phyloP scores from a whole-genome alignment of 2,113 vertebrate genomes.

The Colistium nudipinnis region DNA sequence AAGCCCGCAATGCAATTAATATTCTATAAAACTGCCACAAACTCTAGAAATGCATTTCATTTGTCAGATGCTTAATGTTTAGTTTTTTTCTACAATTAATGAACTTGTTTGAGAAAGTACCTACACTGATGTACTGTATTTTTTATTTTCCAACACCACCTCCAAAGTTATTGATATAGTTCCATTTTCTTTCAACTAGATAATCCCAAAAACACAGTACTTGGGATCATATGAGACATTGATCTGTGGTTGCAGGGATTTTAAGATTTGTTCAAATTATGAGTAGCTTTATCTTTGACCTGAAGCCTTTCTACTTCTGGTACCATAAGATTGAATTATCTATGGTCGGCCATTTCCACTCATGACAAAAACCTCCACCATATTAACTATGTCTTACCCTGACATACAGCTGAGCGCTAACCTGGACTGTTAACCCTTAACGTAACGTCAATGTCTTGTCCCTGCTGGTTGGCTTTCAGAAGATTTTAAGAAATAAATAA shows the following conservation, averaged over 20 bases:
- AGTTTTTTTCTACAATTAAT: constrained; percentile 53
- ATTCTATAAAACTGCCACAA: constrained; percentile 41
- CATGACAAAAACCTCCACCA: constrained; percentile 1
- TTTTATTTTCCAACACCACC: constrained; percentile 11
- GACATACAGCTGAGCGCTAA: constrained; percentile 38
- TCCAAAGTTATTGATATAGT: constrained; percentile 7
- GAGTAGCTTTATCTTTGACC: too few species aligned
- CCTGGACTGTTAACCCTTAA: constrained; percentile 59
- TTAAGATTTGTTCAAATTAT: constrained; percentile 5
- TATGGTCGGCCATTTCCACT: constrained; percentile 16
- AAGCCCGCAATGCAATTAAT: constrained; percentile 53
- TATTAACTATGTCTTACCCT: constrained; percentile 27
- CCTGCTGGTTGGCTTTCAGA: constrained; percentile 41
- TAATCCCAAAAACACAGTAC: constrained; percentile 11
- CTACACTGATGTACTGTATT: constrained; percentile 40
- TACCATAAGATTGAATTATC: not conserved
- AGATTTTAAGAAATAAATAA: constrained; percentile 69
- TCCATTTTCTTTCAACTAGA: constrained; percentile 12
- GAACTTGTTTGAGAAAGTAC: constrained; percentile 36
- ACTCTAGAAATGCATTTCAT: constrained; percentile 34
- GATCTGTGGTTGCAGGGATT: not conserved
- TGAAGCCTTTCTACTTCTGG: constrained; percentile 25
- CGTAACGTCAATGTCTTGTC: constrained; percentile 42
- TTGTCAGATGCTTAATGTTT: constrained; percentile 30
- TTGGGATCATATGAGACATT: not conserved